Conservation (phyloP, 2,113 vertebrate genomes). For the Spea multiplicata region DNA sequence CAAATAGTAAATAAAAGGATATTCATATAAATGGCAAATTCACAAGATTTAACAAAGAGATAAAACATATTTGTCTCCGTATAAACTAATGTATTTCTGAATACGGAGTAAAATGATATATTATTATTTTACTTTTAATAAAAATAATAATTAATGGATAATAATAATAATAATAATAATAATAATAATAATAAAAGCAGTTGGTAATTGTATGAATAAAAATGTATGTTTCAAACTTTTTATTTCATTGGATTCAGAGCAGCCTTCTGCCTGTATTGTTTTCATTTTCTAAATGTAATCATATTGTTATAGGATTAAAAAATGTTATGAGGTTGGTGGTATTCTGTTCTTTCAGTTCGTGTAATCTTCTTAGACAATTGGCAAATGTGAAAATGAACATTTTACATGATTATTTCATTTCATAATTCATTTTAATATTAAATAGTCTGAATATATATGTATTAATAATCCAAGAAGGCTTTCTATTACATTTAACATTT, state of each 20-base stretch:
- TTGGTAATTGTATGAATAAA: too few species aligned
- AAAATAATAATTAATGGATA: too few species aligned
- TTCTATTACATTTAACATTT: not conserved
- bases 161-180: too few species aligned
- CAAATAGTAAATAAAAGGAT: too few species aligned
- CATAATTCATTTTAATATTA: constrained; percentile 29
- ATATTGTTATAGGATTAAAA: constrained; percentile 30
- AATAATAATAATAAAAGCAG: too few species aligned
- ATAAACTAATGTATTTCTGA: too few species aligned
- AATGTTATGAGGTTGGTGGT: constrained; percentile 10
- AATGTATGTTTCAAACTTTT: not conserved
- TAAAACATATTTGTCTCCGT: too few species aligned
- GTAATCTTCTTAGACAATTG: constrained; percentile 32
- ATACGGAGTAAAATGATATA: too few species aligned
- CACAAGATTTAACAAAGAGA: too few species aligned
- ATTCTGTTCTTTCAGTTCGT: not conserved
- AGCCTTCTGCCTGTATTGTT: not conserved
- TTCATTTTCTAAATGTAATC: constrained; percentile 34
- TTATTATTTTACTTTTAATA: too few species aligned
- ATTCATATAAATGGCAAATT: too few species aligned
- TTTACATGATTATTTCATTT: constrained; percentile 36
- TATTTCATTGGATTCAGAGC: not conserved
- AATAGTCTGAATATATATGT: not conserved
- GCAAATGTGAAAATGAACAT: constrained; percentile 34
- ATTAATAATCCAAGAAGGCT: not conserved